Evolutionary conservation across 2,888 invertebrate genomes (phyloP).

Genomic region (Mechanitis mazaeus): DNA sequence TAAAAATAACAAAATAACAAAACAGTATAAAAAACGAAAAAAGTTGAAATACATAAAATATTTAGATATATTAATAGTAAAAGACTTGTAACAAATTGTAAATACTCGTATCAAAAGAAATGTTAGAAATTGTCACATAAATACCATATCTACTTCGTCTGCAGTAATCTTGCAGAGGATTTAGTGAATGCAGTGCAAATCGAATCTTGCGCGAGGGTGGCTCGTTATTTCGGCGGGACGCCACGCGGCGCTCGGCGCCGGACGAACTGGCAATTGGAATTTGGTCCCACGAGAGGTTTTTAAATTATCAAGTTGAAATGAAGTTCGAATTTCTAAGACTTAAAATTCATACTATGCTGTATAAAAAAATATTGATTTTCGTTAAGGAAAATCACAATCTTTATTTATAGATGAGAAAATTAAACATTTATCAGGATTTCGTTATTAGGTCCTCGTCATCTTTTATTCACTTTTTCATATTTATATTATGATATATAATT

Average conservation of each 20-base stretch:
- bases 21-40: too few species aligned
- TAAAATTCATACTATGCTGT: background rate
- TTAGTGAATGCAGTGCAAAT: constrained; percentile 25
- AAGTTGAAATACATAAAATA: too few species aligned
- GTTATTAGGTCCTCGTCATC: too few species aligned
- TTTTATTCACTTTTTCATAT: too few species aligned
- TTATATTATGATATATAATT: too few species aligned
- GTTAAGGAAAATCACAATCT: too few species aligned
- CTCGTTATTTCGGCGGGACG: constrained; percentile 15
- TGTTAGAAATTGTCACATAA: constrained; percentile 7
- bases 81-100: too few species aligned
- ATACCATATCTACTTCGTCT: constrained; percentile 10
- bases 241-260: constrained; percentile 4
- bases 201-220: constrained; percentile 21
- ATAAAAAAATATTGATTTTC: too few species aligned
- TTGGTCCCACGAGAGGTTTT: constrained; percentile 4
- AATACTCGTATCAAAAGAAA: too few species aligned
- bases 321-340: background rate
- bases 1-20: too few species aligned
- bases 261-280: background rate
- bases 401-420: background rate
- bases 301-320: constrained; percentile 6
- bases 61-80: too few species aligned
- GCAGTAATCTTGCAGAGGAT: constrained; percentile 19
- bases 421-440: constrained; percentile 1